Conservation (phyloP, 2,888 invertebrate species). For the Bimastos eiseni region DNA sequence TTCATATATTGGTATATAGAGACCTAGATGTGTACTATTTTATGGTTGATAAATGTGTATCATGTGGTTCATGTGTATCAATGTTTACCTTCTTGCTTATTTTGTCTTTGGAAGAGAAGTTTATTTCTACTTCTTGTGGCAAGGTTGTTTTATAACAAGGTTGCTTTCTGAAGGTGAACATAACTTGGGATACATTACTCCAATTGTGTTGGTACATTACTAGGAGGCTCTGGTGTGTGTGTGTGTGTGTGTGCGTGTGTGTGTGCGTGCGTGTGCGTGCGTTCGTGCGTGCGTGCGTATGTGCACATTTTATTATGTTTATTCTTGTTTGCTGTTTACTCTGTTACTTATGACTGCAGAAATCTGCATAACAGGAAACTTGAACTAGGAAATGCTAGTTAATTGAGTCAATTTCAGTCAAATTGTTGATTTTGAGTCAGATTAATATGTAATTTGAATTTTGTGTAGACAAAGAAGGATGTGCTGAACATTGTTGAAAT, state of each 20-base stretch:
- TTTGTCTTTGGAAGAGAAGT: no score
- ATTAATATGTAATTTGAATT: background rate
- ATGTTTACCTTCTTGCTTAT: background rate
- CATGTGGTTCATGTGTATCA: no score
- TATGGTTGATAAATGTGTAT: no score
- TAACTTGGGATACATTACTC: background rate
- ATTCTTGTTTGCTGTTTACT: background rate
- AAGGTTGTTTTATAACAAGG: background rate
- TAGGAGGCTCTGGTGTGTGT: background rate
- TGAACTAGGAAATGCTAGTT: background rate
- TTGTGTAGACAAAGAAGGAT: background rate
- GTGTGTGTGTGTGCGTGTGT: background rate
- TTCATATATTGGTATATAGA: background rate
- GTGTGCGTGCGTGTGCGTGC: background rate
- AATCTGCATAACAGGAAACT: constrained; percentile 6
- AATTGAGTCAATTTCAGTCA: background rate
- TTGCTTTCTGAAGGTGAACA: background rate
- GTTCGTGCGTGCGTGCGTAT: background rate
- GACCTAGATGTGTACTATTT: no score
- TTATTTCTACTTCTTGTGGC: background rate
- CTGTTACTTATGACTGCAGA: background rate
- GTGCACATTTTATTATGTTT: background rate
- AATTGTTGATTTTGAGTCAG: background rate
- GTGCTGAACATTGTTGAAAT: background rate
- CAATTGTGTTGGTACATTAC: background rate